phyloP scores from a whole-genome alignment of 2,113 vertebrate species.

The Archocentrus centrarchus region DNA sequence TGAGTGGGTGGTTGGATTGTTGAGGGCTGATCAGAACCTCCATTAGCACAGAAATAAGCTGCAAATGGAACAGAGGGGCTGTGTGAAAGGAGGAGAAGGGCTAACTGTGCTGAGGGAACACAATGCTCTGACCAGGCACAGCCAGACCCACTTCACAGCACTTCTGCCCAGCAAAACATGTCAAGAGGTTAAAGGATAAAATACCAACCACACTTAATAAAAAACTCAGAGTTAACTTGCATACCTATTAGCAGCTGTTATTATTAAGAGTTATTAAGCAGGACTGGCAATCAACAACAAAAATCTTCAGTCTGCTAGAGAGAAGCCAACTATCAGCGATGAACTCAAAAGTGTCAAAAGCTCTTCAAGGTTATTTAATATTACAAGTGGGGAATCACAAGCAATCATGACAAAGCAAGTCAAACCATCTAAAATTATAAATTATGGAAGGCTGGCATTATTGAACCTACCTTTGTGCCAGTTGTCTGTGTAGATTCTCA shows the following conservation, averaged over 20 bases:
- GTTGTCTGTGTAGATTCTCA: no score
- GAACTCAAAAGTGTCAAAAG: neutral
- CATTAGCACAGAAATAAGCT: slow-evolving; percentile 68
- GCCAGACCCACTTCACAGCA: slow-evolving; percentile 25
- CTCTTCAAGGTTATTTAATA: no score
- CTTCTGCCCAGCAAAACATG: slow-evolving; percentile 7
- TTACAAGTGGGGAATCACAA: neutral
- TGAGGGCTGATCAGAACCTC: slow-evolving; percentile 60
- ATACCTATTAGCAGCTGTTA: slow-evolving; percentile 14
- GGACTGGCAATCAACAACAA: neutral
- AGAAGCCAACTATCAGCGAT: neutral
- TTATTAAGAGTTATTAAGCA: neutral
- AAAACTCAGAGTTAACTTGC: neutral
- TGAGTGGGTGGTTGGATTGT: slow-evolving; percentile 65
- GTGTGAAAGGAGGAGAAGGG: slow-evolving; percentile 21
- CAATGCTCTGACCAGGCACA: neutral
- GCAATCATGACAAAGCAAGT: neutral
- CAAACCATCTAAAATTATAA: neutral
- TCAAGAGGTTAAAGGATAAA: neutral
- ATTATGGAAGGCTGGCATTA: no score
- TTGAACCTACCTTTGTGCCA: no score
- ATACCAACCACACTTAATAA: neutral
- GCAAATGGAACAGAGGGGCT: slow-evolving; percentile 51
- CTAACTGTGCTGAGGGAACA: slow-evolving; percentile 21
- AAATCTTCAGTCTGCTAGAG: neutral